Evolutionary conservation across 2,113 vertebrate species (phyloP), one percentile per base, ranked within the genome.

Genomic region (Dromaius novaehollandiae): DNA sequence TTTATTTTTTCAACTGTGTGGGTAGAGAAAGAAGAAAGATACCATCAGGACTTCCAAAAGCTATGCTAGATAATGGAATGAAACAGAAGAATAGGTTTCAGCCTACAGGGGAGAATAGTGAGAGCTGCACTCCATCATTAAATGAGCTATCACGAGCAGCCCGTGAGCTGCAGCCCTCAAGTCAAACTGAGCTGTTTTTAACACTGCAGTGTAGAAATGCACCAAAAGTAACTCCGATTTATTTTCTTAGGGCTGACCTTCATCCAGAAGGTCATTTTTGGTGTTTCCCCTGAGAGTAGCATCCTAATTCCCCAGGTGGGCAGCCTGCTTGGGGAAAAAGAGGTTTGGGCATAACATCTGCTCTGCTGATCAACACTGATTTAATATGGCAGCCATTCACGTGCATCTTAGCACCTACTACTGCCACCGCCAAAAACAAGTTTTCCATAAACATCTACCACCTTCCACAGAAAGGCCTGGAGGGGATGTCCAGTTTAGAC

Each of bases 131-230:
- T 25, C 9, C 19, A 44, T 12, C 7, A 73, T 88, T 78, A 70
- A 58, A 77, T 24, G 34, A 50, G 7, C 22, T 75, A 38, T 65
- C 40, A 74, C 19, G 36, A 64, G 36, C 36, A n/a, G 36, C 9
- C 19, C 38, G 55, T 9, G 32, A 65, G 38, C 60, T 86, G 50
- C 30, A 7, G 55, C 11, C 50, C 38, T 71, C 12, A 55, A 46
- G 40, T 64, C 76, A 73, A 64, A 73, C 13, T 26, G 34, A 89
- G 53, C 30, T 82, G 8, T 63, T 82, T 63, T 82, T 71, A 81
- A 61, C 71, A 58, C 10, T 63, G 60, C 32, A 84, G 28, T 2
- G 1, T 13, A 63, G 74, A 78, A 87, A 38, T 0, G 0, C 25
- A 86, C 25, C 53, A 81, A 34, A 66, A 78, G 64, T 22, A 75